Evolutionary conservation across 1,140 invertebrate genomes (phyloP), one percentile per base, ranked within the genome.

Genomic region (Sitodiplosis mosellana): DNA sequence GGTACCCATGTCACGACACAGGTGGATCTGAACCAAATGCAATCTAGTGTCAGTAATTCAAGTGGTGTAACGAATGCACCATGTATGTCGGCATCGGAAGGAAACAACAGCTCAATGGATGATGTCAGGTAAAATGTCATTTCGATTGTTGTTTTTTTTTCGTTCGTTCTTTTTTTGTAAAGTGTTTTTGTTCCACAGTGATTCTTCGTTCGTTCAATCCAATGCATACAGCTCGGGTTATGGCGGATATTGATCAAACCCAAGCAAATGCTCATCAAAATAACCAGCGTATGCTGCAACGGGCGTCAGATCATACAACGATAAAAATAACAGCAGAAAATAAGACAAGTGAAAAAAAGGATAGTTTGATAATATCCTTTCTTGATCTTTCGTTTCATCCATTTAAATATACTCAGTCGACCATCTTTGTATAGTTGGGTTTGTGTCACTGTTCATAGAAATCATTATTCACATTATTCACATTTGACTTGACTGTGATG

Each of bases 241-340:
- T 57, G 54, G 57, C 48, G 60, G 61, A 50, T 64, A 64, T 57
- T 60, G 64, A 60, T 50, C 59, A 54, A 51, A 56, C 61, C 48
- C 59, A 61, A 53, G 61, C 64, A 57, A 62, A 55, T 59, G 61
- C 61, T 53, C 64, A 64, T 54, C 62, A 63, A 55, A 62, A 57
- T 49, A 65, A 56, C 55, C 64, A 65, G 54, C 53, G 62, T 66
- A 41, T 66, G 65, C 59, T 61, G 64, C 51, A 62, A 52, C 46
- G 55, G 61, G 55, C 59, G 60, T 52, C 54, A 64, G 36, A 56
- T n/a, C n/a, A n/a, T n/a, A 58, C 47, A 64, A 60, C 55, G 63
- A 51, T 54, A 56, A 27, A 62, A 50, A 61, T 61, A 56, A 5
- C 27, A 27, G 27, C 27, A 27, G 4, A 27, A n/a, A n/a, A n/a